Evolutionary conservation across 1,140 invertebrate species (phyloP).

Genomic region (Scaptomyza pallida): DNA sequence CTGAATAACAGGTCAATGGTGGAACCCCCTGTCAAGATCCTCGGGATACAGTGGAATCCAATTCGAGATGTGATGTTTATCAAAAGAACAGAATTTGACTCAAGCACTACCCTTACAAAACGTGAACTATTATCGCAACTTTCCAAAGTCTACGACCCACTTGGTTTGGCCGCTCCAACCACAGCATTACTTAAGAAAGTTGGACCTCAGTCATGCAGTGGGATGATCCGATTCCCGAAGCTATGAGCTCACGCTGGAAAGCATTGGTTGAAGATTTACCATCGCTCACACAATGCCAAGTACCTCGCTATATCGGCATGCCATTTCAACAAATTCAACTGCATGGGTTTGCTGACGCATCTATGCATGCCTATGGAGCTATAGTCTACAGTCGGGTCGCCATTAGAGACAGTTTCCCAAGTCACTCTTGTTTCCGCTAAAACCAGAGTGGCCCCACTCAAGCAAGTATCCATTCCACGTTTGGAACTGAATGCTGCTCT

Average conservation of each 20-base stretch:
- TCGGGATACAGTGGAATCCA: conserved; percentile 1
- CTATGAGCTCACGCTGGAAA: too few species aligned
- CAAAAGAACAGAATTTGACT: not conserved
- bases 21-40: not conserved
- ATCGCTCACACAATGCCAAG: too few species aligned
- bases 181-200: conserved; percentile 12
- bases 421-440: not conserved
- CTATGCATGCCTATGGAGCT: conserved; percentile 2
- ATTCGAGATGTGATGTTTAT: conserved; percentile 1
- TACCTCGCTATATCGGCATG: too few species aligned
- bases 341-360: not conserved
- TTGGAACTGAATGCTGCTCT: conserved; percentile 16
- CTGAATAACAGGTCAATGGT: not conserved
- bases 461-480: not conserved
- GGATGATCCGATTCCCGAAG: not conserved
- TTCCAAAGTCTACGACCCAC: conserved; percentile 11
- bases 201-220: conserved; percentile 4
- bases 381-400: too few species aligned
- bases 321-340: not conserved
- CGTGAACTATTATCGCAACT: not conserved
- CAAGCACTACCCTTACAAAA: not conserved
- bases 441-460: not conserved
- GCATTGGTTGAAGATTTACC: not conserved
- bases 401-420: not conserved
- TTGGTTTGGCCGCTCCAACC: conserved; percentile 1